Base-by-base conservation (phyloP, 2,797 vertebrate species). In the Gambelia wislizenii region DNA sequence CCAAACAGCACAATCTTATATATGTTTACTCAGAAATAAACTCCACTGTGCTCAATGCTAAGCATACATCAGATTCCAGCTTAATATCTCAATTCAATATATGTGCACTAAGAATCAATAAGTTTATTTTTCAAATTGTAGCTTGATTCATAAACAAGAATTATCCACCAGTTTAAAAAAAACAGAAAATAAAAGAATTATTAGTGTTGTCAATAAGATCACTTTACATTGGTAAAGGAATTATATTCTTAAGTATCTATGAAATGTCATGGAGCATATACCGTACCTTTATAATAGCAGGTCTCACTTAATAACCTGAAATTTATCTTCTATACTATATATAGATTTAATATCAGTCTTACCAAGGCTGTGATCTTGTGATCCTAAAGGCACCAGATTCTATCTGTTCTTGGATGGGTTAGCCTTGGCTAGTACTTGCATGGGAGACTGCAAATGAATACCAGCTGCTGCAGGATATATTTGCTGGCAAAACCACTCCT, bases 261-360 rank as follows among this genome's bases (percentile, higher is more conserved):
- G 25, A 92, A 94, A 72, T 52, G 82, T 27, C 14, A 59, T 87
- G 86, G 49, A 33, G 70, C 85, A 94, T 88, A 91, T 9, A 81
- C 5, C 72, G 7, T n/a, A n/a, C n/a, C n/a, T 16, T 47, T 33
- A 10, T 36, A 67, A 91, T 86, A 86, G 83, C 13, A 81, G 70
- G 54, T 90, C 36, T 91, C 39, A 49, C 36, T 89, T 76, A 90
- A 86, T 39, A 4, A 72, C 82, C 30, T 2, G 1, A 89, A 64
- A 4, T 49, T 83, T 89, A 52, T 89, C 8, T 89, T 78, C 91
- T 76, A 82, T 84, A 85, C 39, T 67, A 12, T 64, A 69, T 0
- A 0, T 70, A 78, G 2, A 93, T 30, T 36, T 61, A 91, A 85
- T 4, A 56, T 36, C 22, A 67, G 30, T 67, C 30, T 67, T 67